A percentile compares a stretch with the other conserved stretches of the same genome.
Evolutionary conservation across 2,797 vertebrate genomes (phyloP).

Genomic region (Diplodus puntazzo): DNA sequence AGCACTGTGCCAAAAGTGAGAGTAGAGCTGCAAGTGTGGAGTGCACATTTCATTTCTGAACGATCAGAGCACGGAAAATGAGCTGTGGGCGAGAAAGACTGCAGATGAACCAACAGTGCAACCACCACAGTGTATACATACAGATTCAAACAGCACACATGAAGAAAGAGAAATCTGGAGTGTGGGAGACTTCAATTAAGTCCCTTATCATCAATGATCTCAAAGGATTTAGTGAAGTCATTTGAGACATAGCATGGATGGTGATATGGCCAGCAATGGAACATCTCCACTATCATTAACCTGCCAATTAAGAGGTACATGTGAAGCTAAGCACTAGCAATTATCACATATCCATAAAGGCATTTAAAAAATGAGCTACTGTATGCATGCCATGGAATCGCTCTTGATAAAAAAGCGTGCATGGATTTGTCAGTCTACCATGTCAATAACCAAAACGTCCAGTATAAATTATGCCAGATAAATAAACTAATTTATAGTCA

Average conservation of each 20-base stretch:
- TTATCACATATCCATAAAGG: background rate
- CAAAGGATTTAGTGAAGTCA: background rate
- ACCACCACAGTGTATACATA: background rate
- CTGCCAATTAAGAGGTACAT: background rate
- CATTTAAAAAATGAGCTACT: background rate
- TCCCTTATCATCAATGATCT: background rate
- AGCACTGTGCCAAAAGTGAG: slow-evolving; percentile 21
- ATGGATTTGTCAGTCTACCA: background rate
- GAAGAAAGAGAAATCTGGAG: background rate
- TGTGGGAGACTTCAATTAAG: background rate
- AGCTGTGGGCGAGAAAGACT: background rate
- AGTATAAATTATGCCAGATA: no score
- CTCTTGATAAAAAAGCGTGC: background rate
- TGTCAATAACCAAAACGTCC: background rate
- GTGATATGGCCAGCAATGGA: slow-evolving; percentile 2
- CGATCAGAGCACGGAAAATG: background rate
- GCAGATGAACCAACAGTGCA: background rate
- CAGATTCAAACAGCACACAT: background rate
- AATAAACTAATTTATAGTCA: no score
- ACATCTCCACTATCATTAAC: slow-evolving; percentile 22
- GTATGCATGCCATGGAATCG: background rate
- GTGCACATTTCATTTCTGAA: slow-evolving; percentile 18
- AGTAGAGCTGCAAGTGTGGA: slow-evolving; percentile 12
- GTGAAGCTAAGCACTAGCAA: background rate
- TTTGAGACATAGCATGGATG: slow-evolving; percentile 28